Evolutionary conservation across 1,140 invertebrate species (phyloP), one percentile per base, ranked within the genome.

Genomic region (Helicorthomorpha holstii): DNA sequence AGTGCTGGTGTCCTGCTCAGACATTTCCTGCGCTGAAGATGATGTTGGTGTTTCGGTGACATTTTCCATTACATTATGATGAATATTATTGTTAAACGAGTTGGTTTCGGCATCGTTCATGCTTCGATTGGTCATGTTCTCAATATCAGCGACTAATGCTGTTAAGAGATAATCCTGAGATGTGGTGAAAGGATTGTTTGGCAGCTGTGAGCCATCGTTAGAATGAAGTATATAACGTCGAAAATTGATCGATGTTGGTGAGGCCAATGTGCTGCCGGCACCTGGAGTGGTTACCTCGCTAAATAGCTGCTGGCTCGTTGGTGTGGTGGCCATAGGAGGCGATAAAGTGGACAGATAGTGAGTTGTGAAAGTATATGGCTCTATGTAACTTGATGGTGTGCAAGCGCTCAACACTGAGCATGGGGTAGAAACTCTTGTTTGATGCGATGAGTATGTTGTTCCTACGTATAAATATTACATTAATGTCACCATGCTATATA

Each of bases 251-350:
- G 19, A 48, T 10, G 50, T 27, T 26, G 4, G 38, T 12, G 16
- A 23, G 19, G n/a, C n/a, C n/a, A n/a, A n/a, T n/a, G 19, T 46
- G 44, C 7, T 46, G 44, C 44, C 19, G 50, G 19, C 26, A 2
- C 44, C 24, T 23, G 51, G 46, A 3, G 50, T 43, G 12, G 44
- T 4, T 19, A 52, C 3, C 23, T 47, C 23, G 24, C 51, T 52
- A 10, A 52, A 29, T 25, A 48, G 21, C 3, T 25, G 27, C n/a
- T 48, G 51, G 29, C 51, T 52, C 2, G 44, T 27, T 3, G 51
- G 51, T 3, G 51, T 52, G 3, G 51, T 52, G 22, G 51, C 51
- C 45, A 52, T 38, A 4, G 51, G 51, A 48, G 51, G 51, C 2
- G 51, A 52, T 12, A 19, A 19, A 3, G 46, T 25, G 14, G 26